Evolutionary conservation across 1,140 invertebrate species (phyloP), one percentile per base, ranked within the genome.

Genomic region (Colletes latitarsis): DNA sequence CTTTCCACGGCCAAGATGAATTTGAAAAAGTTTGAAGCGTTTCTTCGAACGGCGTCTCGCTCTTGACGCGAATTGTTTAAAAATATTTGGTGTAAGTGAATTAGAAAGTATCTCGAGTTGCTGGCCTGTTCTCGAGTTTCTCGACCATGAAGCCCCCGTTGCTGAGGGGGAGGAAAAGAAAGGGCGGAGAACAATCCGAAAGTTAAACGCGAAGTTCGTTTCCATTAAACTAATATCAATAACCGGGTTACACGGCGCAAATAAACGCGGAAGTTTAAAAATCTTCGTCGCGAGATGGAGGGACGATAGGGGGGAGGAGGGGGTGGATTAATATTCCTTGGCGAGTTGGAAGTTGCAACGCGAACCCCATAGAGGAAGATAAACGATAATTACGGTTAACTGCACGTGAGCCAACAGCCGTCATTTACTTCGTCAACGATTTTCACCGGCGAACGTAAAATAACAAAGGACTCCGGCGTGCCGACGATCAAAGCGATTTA

Each of bases 171-270:
- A 8, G 46, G 60, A 39, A 64, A 62, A 1, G 21, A 15, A 49
- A 66, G 17, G 30, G 62, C 17, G 66, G 15, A 70, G 62, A 57
- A 83, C 53, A 76, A 71, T 63, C 17, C 43, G 70, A 80, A 67
- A 69, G 69, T 79, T 53, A 75, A 69, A 67, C 63, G 64, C 15
- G 30, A 63, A 81, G 55, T 77, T 68, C 63, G 63, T 64, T 64
- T 39, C 49, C 70, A 73, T 79, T 79, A 79, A 79, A 79, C 49
- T 64, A 79, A 79, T 73, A 79, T 73, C 77, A 79, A 73, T 73
- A 79, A 79, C 49, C 49, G 60, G n/a, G 67, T 52, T 58, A 15
- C 68, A 55, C 53, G 41, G 69, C 49, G 70, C 60, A 79, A 79
- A 79, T 79, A 73, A 73, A 73, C 77, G 62, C 43, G 49, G 41